Evolutionary conservation across 2,113 vertebrate species (phyloP), one percentile per base, ranked within the genome.

Genomic region (Genyomyrus donnyi): DNA sequence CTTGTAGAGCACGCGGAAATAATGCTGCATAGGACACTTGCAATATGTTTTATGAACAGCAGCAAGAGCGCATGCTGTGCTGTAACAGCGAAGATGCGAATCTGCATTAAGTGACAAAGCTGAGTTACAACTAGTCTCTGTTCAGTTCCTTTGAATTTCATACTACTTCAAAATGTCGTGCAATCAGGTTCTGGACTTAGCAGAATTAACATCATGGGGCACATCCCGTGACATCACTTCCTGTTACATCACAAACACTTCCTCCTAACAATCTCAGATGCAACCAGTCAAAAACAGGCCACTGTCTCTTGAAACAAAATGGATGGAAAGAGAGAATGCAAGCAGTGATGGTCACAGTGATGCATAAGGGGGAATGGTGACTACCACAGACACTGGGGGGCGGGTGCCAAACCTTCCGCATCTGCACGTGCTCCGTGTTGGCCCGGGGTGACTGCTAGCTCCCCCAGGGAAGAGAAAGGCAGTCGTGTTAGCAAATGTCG

Each of bases 371-470:
- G 91, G 50, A 31, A 89, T 90, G 89, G 45, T 5, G 39, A n/a
- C 13, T 56, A 89, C 17, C 3, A 62, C 35, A 27, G 39, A 49
- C 39, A 24, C 58, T 11, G 86, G 56, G 56, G 49, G 48, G 31
- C 50, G 35, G 89, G 90, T 89, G n/a, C 95, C 98, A 98, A 96
- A 99, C 98, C 98, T 98, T 98, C 96, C 97, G 97, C 96, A 98
- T 97, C 95, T 95, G 97, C 95, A 98, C 96, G 92, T 96, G 95
- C 85, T 98, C 97, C 95, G 95, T 95, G 95, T 95, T 96, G 92
- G 96, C 95, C 93, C 95, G 96, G 95, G 97, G 94, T 94, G 94
- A 95, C 94, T 96, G 95, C 96, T 96, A 96, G 93, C 95, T 95
- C 92, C 94, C 93, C 94, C 90, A 92, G 39, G 90, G 91, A 93